phyloP scores from a whole-genome alignment of 2,797 vertebrate species.

The Micropoecilia bifurca region DNA sequence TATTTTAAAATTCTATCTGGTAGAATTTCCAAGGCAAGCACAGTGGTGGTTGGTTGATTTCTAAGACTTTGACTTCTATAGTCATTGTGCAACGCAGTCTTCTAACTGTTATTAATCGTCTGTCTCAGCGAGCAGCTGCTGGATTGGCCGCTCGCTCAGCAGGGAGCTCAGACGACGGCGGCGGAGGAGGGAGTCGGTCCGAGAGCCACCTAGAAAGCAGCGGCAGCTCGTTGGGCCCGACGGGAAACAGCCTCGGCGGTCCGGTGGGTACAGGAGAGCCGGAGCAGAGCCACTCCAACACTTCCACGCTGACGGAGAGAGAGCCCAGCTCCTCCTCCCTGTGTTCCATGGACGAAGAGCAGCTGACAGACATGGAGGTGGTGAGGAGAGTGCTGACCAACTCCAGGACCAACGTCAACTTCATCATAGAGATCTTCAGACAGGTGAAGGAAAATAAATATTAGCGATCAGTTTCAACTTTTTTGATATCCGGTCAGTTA shows the following conservation, averaged over 20 bases:
- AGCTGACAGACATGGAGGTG: slow-evolving; percentile 89
- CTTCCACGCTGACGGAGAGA: slow-evolving; percentile 95
- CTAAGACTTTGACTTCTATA: neutral
- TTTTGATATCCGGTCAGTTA: neutral
- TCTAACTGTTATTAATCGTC: neutral
- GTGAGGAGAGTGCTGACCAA: slow-evolving; percentile 93
- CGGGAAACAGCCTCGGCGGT: slow-evolving; percentile 78
- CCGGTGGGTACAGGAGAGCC: slow-evolving; percentile 85
- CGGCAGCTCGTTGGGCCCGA: slow-evolving; percentile 41
- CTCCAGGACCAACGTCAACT: slow-evolving; percentile 95
- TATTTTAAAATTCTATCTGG: neutral
- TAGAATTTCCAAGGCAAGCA: neutral
- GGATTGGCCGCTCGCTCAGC: slow-evolving; percentile 87
- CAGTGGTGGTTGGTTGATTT: neutral
- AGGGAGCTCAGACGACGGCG: slow-evolving; percentile 78
- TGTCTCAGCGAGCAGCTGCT: slow-evolving; percentile 91
- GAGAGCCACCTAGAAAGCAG: slow-evolving; percentile 70
- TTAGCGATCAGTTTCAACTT: neutral
- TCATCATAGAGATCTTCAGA: slow-evolving; percentile 98
- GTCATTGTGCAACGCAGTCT: neutral
- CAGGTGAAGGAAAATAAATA: slow-evolving; percentile 83
- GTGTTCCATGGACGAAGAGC: slow-evolving; percentile 97
- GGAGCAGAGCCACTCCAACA: slow-evolving; percentile 98
- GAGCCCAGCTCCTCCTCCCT: slow-evolving; percentile 98
- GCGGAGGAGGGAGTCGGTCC: slow-evolving; percentile 72